phyloP scores from a whole-genome alignment of 2,113 vertebrate species.

The Nycticorax nycticorax region DNA sequence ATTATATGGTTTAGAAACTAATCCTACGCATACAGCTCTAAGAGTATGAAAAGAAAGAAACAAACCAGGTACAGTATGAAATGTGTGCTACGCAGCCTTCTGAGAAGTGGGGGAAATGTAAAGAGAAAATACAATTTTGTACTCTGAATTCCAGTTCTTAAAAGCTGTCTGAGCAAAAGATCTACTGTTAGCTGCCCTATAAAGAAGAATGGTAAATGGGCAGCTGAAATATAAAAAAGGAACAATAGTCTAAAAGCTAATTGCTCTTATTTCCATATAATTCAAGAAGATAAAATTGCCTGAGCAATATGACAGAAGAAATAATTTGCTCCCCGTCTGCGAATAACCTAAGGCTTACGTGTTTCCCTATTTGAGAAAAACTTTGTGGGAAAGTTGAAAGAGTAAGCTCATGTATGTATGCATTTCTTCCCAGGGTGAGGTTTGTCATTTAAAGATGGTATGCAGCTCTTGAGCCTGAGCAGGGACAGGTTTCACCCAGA shows the following conservation, averaged over 20 bases:
- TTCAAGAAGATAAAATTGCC: constrained; percentile 12
- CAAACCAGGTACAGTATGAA: neutral
- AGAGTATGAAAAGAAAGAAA: neutral
- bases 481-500: neutral
- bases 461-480: neutral
- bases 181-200: neutral
- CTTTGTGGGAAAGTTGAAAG: neutral
- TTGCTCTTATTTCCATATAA: constrained; percentile 16
- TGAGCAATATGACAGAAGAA: neutral
- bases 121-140: neutral
- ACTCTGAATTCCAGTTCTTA: neutral
- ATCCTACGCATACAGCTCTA: neutral
- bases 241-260: constrained; percentile 1
- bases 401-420: neutral
- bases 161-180: neutral
- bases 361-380: neutral
- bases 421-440: neutral
- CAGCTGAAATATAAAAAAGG: neutral
- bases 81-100: neutral
- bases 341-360: neutral
- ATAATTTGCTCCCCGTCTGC: neutral
- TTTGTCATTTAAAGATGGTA: neutral
- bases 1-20: neutral
- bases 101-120: neutral
- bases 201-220: neutral